These are phyloP conservation scores for Gymnoscopelus braueri DNA, from an alignment of 2,797 vertebrate species.

Conservation along the genomic window DNA sequence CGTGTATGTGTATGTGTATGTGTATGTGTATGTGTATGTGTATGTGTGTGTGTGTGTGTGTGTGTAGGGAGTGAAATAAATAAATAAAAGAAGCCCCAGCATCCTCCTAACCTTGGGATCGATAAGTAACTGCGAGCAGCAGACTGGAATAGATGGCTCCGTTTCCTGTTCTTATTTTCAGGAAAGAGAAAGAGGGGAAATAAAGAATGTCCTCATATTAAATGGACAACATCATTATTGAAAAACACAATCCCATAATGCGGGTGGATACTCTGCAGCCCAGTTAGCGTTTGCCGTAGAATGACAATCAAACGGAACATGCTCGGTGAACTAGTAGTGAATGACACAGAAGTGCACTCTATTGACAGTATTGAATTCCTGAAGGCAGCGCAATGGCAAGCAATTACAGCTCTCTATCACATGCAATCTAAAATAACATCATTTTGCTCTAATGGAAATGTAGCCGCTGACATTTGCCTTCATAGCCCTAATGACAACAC, in stretches of 20 bases:
- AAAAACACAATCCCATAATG: conserved; percentile 29
- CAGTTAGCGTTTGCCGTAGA: conserved; percentile 54
- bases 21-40: no score
- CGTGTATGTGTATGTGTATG: no score
- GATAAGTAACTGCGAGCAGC: conserved; percentile 35
- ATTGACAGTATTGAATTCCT: conserved; percentile 71
- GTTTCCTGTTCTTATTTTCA: conserved; percentile 19
- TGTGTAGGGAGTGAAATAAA: not conserved
- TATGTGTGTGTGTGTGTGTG: conserved; percentile 5
- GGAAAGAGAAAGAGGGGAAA: not conserved
- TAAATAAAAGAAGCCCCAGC: conserved; percentile 26
- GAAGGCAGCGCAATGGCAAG: conserved; percentile 55
- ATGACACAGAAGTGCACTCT: conserved; percentile 64
- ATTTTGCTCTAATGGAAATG: conserved; percentile 59
- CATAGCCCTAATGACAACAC: conserved; percentile 22
- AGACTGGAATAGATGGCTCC: conserved; percentile 24
- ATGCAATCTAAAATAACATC: conserved; percentile 66
- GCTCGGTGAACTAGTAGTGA: conserved; percentile 57
- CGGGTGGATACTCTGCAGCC: conserved; percentile 49
- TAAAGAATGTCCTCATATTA: conserved; percentile 36
- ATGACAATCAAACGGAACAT: conserved; percentile 67
- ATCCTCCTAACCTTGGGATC: conserved; percentile 46
- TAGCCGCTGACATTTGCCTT: conserved; percentile 58
- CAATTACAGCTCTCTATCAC: conserved; percentile 67
- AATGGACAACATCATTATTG: conserved; percentile 34